phyloP scores from a whole-genome alignment of 2,797 vertebrate species.

The Syngnathus rostellatus region DNA sequence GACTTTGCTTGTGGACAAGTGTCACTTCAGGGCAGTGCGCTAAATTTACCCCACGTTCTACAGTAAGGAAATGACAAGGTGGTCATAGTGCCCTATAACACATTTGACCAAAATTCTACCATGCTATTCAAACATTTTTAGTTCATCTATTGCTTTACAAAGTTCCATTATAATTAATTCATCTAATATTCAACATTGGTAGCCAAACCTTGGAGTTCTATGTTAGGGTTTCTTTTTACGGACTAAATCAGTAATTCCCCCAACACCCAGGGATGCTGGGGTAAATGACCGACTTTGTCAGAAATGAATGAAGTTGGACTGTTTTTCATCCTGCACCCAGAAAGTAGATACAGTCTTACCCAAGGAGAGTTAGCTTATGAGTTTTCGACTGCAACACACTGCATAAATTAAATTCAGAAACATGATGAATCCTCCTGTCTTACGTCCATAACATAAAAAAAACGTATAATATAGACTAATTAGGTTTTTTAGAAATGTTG shows the following conservation, averaged over 20 bases:
- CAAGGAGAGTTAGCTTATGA: constrained; percentile 30
- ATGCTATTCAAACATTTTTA: neutral
- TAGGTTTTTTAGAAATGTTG: constrained; percentile 50
- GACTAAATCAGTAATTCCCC: no score
- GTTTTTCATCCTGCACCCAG: constrained; percentile 23
- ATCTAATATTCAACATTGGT: constrained; percentile 6
- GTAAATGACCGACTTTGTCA: constrained; percentile 23
- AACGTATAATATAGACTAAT: constrained; percentile 27
- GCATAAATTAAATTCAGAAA: constrained; percentile 41
- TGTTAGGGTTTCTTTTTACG: constrained; percentile 29
- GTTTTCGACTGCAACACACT: constrained; percentile 47
- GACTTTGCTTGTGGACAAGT: constrained; percentile 35
- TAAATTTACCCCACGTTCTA: constrained; percentile 20
- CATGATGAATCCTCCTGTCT: constrained; percentile 44
- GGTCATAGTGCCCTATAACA: neutral
- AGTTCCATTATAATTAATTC: neutral
- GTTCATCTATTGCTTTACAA: constrained; percentile 3
- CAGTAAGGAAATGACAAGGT: constrained; percentile 6
- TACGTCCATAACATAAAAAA: constrained; percentile 32
- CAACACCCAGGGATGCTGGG: neutral
- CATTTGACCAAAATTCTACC: neutral
- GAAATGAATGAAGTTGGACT: neutral
- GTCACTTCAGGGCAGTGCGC: constrained; percentile 23
- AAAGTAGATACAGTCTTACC: constrained; percentile 29
- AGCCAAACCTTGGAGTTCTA: constrained; percentile 16